Base-by-base conservation (phyloP, 1,140 invertebrate species). In the Bombus breviceps region DNA sequence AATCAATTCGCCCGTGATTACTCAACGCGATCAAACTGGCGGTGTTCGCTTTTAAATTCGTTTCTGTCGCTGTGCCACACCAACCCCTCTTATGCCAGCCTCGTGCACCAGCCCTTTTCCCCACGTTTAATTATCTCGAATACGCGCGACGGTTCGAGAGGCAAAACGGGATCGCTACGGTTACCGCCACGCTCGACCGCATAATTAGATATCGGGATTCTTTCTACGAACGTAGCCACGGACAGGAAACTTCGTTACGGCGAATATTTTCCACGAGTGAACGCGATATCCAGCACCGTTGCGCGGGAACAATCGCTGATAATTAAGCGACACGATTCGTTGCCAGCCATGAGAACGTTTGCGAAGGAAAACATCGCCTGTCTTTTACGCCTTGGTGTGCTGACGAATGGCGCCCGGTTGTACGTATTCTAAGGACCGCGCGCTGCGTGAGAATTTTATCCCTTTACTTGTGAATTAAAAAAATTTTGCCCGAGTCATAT, bases 41-140 rank as follows among this genome's bases (percentile, higher is more conserved):
- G 41, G 43, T 34, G 43, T 72, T 69, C 79, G 43, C 66, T 81
- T 73, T 81, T 72, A 81, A 81, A 81, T 81, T 72, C 79, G 79
- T 72, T 72, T 47, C 32, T 9, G 13, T 25, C 43, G 18, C n/a
- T 39, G 15, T 66, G 8, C n/a, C 64, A 13, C 64, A 8, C 64
- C 15, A 13, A 6, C 1, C 62, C 62, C 15, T n/a, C 64, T 12
- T n/a, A 22, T 25, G 69, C 69, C 9, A 13, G n/a, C 37, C 37
- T 25, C 22, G 10, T 10, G 34, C 25, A 2, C 39, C 25, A 8
- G 18, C 39, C 41, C 72, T 5, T 18, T n/a, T 22, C 39, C 25
- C 18, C 25, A 15, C 68, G 79, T 81, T 81, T 81, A 81, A 81
- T 81, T 81, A 81, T 81, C 79, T 41, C 68, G 79, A 57, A 71